These are phyloP conservation scores for Lordiphosa stackelbergi DNA, from an alignment of 1,140 invertebrate genomes.

Conservation along the genomic window DNA sequence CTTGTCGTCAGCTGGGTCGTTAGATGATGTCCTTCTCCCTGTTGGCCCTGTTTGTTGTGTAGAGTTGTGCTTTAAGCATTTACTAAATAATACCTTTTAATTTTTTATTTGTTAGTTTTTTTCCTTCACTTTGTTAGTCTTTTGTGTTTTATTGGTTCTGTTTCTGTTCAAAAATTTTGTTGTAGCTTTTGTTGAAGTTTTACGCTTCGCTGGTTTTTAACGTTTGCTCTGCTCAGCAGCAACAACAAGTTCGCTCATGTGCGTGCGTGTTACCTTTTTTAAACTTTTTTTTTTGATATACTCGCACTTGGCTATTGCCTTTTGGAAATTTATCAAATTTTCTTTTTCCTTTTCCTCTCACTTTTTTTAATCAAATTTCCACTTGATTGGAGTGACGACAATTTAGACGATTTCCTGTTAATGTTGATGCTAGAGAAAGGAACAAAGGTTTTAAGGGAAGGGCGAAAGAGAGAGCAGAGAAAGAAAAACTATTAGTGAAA, in stretches of 20 bases:
- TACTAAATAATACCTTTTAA: constrained; percentile 41
- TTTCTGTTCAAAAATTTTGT: constrained; percentile 14
- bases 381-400: constrained; percentile 72
- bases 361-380: constrained; percentile 69
- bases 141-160: constrained; percentile 19
- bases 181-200: constrained; percentile 43
- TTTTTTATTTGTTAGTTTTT: constrained; percentile 31
- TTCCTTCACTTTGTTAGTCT: constrained; percentile 34
- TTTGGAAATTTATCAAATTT: constrained; percentile 70
- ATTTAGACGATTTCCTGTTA: constrained; percentile 69
- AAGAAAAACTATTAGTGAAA: constrained; percentile 31
- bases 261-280: constrained; percentile 65
- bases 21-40: constrained; percentile 17
- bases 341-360: constrained; percentile 11
- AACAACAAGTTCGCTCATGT: constrained; percentile 57
- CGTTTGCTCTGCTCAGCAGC: constrained; percentile 40
- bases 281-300: constrained; percentile 45
- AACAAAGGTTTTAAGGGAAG: not conserved
- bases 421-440: constrained; percentile 25
- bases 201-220: constrained; percentile 60
- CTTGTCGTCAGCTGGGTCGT: constrained; percentile 49
- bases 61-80: constrained; percentile 13
- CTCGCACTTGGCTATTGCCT: constrained; percentile 36
- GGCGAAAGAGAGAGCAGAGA: constrained; percentile 11
- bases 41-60: not conserved